Evolutionary conservation across 2,113 vertebrate genomes (phyloP), one percentile per base, ranked within the genome.

Genomic region (Bettongia penicillata): DNA sequence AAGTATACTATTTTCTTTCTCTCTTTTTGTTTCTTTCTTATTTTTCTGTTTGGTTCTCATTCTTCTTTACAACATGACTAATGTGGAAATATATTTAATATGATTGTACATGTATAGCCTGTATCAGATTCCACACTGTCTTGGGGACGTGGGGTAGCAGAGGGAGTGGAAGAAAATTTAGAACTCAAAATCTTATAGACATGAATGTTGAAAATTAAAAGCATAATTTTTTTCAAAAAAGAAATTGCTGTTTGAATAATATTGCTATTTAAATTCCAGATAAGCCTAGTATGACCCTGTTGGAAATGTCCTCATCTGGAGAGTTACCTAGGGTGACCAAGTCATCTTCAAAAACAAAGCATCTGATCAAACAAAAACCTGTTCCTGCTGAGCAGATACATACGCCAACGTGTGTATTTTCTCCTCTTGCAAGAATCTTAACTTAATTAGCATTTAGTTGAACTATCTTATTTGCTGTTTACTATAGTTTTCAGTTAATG

Each of bases 381-480:
- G 37, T 97, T 77, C 47, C 96, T 1, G 53, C 97, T 43, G 98
- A 99, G 37, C 99, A 97, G 43, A 99, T 97, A 0, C 98, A 99
- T 23, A 98, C 98, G 25, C 98, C 99, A 95, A 99, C 98, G 98
- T 98, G 98, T 98, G 98, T 98, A 95, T 96, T 94, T 95, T 49
- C 48, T 84, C 25, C 25, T 49, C 9, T 53, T 31, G 11, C 48
- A 49, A 0, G 10, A 49, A 6, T 55, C 43, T 53, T n/a, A 90
- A 90, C 26, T 52, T 77, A 28, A 19, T 37, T 6, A 11, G 37
- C 90, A 26, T 94, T 37, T 91, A 25, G 68, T 28, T 24, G 52
- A 89, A 23, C 37, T 92, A 11, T 90, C 31, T 48, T 22, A 57
- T 9, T 8, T 28, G 31, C 25, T 93, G 0, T 52, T 37, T 26